Evolutionary conservation across 1,140 invertebrate genomes (phyloP).

Genomic region (Nomia melanderi): DNA sequence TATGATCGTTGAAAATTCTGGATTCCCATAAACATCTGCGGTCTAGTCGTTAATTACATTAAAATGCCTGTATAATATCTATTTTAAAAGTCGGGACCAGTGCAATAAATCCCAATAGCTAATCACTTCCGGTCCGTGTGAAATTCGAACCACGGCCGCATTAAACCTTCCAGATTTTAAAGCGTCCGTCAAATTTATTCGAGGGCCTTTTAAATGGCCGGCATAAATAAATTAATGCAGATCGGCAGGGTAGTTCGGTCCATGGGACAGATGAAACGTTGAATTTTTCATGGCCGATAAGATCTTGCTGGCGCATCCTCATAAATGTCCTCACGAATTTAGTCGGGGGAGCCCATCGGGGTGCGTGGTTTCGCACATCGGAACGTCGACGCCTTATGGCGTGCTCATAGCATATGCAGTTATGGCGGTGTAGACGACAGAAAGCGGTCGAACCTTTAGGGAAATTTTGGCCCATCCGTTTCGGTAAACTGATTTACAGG

Average conservation of each 20-base stretch:
- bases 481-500: constrained; percentile 15
- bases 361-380: constrained; percentile 44
- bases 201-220: constrained; percentile 1
- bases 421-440: constrained; percentile 40
- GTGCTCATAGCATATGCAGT: constrained; percentile 47
- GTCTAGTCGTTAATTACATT: too few species aligned
- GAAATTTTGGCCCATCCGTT: constrained; percentile 48
- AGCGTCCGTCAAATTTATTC: constrained; percentile 44
- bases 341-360: constrained; percentile 14
- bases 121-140: constrained; percentile 5
- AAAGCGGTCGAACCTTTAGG: constrained; percentile 54
- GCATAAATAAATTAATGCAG: constrained; percentile 57
- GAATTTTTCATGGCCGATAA: constrained; percentile 65
- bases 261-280: constrained; percentile 53
- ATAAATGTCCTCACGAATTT: constrained; percentile 58
- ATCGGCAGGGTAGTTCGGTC: constrained; percentile 40
- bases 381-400: constrained; percentile 59
- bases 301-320: constrained; percentile 53
- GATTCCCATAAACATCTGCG: too few species aligned
- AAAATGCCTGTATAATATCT: neutral
- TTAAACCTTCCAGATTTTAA: constrained; percentile 13
- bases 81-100: neutral
- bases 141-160: neutral
- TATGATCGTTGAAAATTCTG: too few species aligned
- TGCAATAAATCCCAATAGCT: neutral